Conservation (phyloP, 2,888 invertebrate species). For the Harmothoe impar region DNA sequence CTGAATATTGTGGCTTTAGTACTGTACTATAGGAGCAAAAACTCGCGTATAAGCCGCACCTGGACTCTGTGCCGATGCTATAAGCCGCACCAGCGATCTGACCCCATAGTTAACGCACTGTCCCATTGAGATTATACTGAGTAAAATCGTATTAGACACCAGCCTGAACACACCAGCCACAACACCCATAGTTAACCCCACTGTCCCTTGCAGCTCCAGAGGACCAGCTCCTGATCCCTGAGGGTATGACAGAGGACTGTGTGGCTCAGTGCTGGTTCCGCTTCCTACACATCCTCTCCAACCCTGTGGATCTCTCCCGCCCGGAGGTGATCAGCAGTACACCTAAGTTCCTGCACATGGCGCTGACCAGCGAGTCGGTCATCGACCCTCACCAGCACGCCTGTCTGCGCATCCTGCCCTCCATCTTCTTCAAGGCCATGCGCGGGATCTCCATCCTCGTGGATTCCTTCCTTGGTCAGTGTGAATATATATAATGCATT, state of each 20-base stretch:
- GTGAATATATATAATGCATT: neutral
- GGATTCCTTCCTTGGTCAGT: slow-evolving; percentile 93
- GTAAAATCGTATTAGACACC: no score
- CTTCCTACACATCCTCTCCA: slow-evolving; percentile 95
- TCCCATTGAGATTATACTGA: no score
- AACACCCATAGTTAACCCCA: no score
- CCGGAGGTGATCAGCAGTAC: slow-evolving; percentile 88
- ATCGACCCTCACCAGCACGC: slow-evolving; percentile 94
- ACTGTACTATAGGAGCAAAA: no score
- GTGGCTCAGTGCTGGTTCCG: slow-evolving; percentile 98
- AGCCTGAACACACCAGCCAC: no score
- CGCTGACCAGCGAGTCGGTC: slow-evolving; percentile 89
- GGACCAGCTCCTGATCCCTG: slow-evolving; percentile 84
- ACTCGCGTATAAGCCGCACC: no score
- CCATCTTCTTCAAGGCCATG: slow-evolving; percentile 96
- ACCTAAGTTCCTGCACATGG: slow-evolving; percentile 91
- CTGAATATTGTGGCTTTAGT: no score
- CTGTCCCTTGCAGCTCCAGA: slow-evolving; percentile 6
- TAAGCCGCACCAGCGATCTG: no score
- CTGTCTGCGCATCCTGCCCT: slow-evolving; percentile 86
- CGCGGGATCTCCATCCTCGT: slow-evolving; percentile 96
- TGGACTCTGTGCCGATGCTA: no score
- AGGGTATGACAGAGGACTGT: slow-evolving; percentile 92
- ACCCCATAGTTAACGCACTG: no score
- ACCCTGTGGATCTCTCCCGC: slow-evolving; percentile 91